phyloP scores from a whole-genome alignment of 2,113 vertebrate species.

The Gorsachius goisagi region DNA sequence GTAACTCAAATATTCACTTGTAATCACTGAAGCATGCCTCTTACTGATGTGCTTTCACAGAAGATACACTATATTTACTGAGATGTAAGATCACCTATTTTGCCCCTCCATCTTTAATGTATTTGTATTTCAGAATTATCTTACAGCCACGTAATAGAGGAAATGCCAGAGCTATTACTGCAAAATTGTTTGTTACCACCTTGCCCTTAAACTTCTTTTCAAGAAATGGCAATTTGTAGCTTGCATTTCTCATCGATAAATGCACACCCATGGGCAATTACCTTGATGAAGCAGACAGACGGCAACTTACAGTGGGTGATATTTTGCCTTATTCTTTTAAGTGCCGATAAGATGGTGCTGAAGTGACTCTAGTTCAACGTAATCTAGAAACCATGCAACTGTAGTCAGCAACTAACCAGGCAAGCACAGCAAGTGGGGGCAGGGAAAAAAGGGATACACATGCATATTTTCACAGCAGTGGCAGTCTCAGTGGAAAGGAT shows the following conservation, averaged over 20 bases:
- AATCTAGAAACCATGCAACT: not conserved
- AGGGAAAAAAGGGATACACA: not conserved
- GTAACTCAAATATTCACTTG: not conserved
- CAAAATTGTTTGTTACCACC: not conserved
- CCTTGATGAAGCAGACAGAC: not conserved
- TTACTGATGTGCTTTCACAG: not conserved
- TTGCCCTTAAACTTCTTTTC: not conserved
- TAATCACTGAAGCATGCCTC: not conserved
- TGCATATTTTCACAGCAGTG: not conserved
- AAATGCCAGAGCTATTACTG: not conserved
- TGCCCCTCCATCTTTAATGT: not conserved
- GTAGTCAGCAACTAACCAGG: not conserved
- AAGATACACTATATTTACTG: not conserved
- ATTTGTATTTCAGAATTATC: not conserved
- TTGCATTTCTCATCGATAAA: not conserved
- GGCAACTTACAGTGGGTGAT: not conserved
- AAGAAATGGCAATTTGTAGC: not conserved
- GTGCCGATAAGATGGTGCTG: not conserved
- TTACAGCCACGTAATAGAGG: not conserved
- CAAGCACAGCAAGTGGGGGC: not conserved
- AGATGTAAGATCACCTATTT: not conserved
- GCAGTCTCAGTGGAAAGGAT: not conserved
- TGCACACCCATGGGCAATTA: not conserved
- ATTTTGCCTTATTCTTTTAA: not conserved
- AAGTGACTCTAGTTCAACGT: not conserved